Evolutionary conservation across 1,140 invertebrate genomes (phyloP), one percentile per base, ranked within the genome.

Genomic region (Eriocheir sinensis): DNA sequence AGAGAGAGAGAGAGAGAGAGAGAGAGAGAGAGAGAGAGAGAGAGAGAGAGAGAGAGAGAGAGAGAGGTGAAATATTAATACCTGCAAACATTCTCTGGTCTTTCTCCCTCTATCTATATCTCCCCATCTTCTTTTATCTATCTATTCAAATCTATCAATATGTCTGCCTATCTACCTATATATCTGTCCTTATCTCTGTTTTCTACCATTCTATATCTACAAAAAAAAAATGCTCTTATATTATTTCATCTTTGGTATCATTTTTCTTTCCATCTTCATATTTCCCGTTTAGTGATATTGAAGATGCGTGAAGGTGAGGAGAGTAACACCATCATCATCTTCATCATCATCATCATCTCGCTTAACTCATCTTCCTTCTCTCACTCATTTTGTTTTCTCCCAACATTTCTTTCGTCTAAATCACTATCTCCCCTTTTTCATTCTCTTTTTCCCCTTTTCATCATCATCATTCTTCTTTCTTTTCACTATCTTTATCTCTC

Each of bases 371-470:
- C 85, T 40, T 32, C 34, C 36, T n/a, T 30, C 91, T 40, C 72
- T 27, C n/a, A 15, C 53, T 86, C 91, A n/a, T 85, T 93, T 81
- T 36, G 30, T 30, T 38, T n/a, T 36, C 17, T 32, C 32, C 21
- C 27, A 53, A 81, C 38, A 40, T 83, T 38, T 41, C 85, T 81
- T 53, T 41, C 91, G 44, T 92, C 79, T 41, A 81, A 36, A n/a
- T 93, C 80, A 34, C 48, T 72, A 34, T 89, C 41, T 89, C 83
- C 81, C 34, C 34, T 60, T 32, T 60, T 44, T 53, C 40, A 80
- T 30, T 89, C 91, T 41, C 38, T 94, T 60, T 89, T 90, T 72
- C 89, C 89, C 86, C 38, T 36, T 94, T 44, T 85, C 36, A 72
- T 44, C 79, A 40, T 80, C 12, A 60, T n/a, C 41, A 30, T 41